Conservation (phyloP, 2,113 vertebrate genomes). For the Heteronetta atricapilla region DNA sequence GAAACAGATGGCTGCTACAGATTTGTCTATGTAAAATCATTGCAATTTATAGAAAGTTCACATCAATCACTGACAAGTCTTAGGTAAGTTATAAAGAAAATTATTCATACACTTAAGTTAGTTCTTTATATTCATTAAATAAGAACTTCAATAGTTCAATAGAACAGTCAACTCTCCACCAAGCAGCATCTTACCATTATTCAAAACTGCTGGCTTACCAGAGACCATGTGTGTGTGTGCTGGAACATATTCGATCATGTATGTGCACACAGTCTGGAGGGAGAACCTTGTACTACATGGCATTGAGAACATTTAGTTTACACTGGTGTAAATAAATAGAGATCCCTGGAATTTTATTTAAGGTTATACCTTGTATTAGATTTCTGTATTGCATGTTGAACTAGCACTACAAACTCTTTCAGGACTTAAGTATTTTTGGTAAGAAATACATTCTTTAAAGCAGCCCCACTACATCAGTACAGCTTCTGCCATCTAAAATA, state of each 20-base stretch:
- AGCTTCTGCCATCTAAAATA: not conserved
- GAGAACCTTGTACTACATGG: not conserved
- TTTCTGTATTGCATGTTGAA: not conserved
- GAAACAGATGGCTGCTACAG: not conserved
- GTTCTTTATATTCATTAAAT: not conserved
- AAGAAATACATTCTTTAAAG: not conserved
- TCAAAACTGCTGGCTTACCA: not conserved
- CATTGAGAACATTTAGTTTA: not conserved
- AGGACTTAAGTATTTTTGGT: not conserved
- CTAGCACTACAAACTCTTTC: not conserved
- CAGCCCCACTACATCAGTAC: not conserved
- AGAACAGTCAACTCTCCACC: accelerated
- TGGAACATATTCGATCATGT: not conserved
- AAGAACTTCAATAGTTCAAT: not conserved
- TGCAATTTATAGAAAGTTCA: not conserved
- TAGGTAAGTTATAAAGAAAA: not conserved
- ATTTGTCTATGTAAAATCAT: not conserved
- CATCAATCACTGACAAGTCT: not conserved
- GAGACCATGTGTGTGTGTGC: not conserved
- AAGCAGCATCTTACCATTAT: not conserved
- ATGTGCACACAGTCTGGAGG: not conserved
- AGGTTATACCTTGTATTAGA: not conserved
- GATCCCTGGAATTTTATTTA: not conserved
- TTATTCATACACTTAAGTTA: not conserved
- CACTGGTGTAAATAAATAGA: not conserved